phyloP scores from a whole-genome alignment of 2,888 invertebrate genomes.

The Hirtodrosophila alboralis region DNA sequence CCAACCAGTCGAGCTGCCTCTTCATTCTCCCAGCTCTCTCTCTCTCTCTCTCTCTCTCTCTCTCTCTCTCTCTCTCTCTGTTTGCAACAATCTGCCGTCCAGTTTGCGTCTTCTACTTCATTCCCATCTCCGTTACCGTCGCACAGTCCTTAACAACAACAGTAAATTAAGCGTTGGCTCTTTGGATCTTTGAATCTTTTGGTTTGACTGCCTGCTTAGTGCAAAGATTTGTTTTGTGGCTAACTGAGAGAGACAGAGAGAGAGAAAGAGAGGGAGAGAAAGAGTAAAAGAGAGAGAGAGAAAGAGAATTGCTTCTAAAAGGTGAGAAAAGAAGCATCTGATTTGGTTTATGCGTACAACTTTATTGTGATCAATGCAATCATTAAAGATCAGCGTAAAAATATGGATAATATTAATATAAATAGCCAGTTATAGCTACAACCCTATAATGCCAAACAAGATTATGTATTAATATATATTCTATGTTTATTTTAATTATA shows the following conservation, averaged over 20 bases:
- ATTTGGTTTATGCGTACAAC: conserved; percentile 25
- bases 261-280: neutral
- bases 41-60: neutral
- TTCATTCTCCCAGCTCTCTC: conserved; percentile 4
- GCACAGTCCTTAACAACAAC: conserved; percentile 17
- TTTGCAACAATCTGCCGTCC: neutral
- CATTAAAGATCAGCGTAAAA: no score
- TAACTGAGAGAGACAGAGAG: conserved; percentile 11
- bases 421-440: no score
- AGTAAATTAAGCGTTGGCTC: conserved; percentile 59
- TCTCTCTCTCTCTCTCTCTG: no score
- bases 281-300: neutral
- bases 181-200: conserved; percentile 26
- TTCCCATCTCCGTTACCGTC: neutral
- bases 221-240: conserved; percentile 61
- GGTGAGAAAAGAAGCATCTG: conserved; percentile 1
- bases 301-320: neutral
- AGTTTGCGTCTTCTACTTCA: conserved; percentile 13
- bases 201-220: conserved; percentile 56
- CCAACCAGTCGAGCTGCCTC: conserved; percentile 7
- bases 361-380: neutral
- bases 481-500: no score
- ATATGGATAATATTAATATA: no score
- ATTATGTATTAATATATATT: no score
- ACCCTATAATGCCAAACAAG: no score